Percentiles rank a stretch among this genome's conserved stretches.
phyloP scores from a whole-genome alignment of 2,797 vertebrate genomes.

The Botia almorhae region DNA sequence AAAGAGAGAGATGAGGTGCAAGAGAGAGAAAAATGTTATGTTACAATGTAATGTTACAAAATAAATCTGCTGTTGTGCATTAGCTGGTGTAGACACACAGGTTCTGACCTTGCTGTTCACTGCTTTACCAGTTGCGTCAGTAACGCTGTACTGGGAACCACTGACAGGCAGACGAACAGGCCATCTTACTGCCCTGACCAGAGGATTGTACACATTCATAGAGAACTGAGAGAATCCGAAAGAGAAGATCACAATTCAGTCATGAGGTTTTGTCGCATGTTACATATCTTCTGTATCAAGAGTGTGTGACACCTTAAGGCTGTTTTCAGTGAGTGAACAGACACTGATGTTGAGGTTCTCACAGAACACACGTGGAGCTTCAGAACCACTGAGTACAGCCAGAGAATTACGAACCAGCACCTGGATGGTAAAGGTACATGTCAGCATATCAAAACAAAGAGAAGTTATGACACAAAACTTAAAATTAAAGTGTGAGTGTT shows the following conservation, averaged over 20 bases:
- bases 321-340: conserved; percentile 79
- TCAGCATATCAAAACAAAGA: not conserved
- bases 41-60: too few relatives aligned
- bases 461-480: not conserved
- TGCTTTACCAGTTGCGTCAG: conserved; percentile 67
- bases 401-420: conserved; percentile 87
- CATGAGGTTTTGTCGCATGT: not conserved
- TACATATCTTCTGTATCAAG: not conserved
- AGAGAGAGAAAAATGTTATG: not conserved
- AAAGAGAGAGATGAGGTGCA: not conserved
- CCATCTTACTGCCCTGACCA: conserved; percentile 76
- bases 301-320: conserved; percentile 69
- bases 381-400: conserved; percentile 75
- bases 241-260: not conserved
- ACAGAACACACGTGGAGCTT: conserved; percentile 78
- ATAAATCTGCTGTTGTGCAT: not conserved
- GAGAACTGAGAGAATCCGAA: conserved; percentile 78
- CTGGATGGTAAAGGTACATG: conserved; percentile 65
- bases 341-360: conserved; percentile 86
- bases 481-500: not conserved
- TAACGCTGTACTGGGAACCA: conserved; percentile 72
- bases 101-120: conserved; percentile 77
- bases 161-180: conserved; percentile 85
- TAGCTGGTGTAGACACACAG: not conserved
- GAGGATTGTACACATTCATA: conserved; percentile 86